Evolutionary conservation across 2,113 vertebrate species (phyloP).

Genomic region (Pituophis catenifer): DNA sequence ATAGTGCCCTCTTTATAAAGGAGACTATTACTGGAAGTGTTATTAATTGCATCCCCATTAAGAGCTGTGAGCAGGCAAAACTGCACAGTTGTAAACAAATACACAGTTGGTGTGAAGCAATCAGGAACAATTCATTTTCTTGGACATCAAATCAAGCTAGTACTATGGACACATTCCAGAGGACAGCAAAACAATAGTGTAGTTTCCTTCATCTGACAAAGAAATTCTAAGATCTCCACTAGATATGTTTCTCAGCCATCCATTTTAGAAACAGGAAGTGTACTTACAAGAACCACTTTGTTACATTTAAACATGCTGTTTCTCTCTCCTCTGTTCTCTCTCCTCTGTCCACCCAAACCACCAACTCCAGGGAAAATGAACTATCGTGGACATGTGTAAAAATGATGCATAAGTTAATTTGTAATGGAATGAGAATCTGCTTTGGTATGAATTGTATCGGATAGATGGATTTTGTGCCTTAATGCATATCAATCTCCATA

Average conservation of each 20-base stretch:
- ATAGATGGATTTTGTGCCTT: not conserved
- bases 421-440: not conserved
- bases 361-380: not conserved
- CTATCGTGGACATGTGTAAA: not conserved
- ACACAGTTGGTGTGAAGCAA: not conserved
- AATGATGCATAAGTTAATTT: not conserved
- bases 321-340: not conserved
- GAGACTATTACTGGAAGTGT: not conserved
- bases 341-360: not conserved
- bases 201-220: not conserved
- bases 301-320: not conserved
- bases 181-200: not conserved
- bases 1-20: not conserved
- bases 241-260: not conserved
- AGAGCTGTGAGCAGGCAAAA: not conserved
- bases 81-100: slow-evolving; percentile 28
- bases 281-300: not conserved
- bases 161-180: slow-evolving; percentile 2
- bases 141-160: not conserved
- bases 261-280: not conserved
- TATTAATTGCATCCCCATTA: not conserved
- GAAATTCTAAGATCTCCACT: not conserved
- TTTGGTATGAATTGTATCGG: not conserved
- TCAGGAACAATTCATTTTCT: slow-evolving; percentile 19
- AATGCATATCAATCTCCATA: not conserved